Conservation (phyloP, 1,140 invertebrate genomes). For the Drosophila triauraria region DNA sequence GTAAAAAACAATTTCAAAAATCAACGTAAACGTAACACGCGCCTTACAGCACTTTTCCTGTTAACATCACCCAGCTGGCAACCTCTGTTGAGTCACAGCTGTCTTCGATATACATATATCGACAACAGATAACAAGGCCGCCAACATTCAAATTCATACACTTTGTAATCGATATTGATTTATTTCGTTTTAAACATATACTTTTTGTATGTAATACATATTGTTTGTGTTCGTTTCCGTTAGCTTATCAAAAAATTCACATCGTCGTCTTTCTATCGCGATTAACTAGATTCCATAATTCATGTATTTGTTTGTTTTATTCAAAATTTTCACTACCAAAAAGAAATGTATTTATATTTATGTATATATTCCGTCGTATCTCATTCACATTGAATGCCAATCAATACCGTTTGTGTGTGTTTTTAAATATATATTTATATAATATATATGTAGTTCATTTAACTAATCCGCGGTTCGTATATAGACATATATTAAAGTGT, state of each 20-base stretch:
- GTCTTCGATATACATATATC: neutral
- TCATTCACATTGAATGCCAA: conserved; percentile 59
- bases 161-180: conserved; percentile 33
- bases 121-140: neutral
- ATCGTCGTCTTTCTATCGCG: conserved; percentile 30
- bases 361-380: conserved; percentile 13
- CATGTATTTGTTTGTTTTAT: conserved; percentile 16
- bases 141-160: conserved; percentile 1
- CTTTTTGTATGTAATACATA: conserved; percentile 71
- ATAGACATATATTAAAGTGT: conserved; percentile 46
- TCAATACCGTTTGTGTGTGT: conserved; percentile 50
- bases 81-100: neutral
- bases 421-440: conserved; percentile 15
- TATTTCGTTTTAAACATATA: conserved; percentile 61
- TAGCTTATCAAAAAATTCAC: conserved; percentile 74
- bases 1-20: no score
- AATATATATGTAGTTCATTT: conserved; percentile 33
- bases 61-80: neutral
- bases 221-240: conserved; percentile 49
- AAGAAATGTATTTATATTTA: conserved; percentile 50
- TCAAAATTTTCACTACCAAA: conserved; percentile 68
- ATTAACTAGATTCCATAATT: conserved; percentile 65
- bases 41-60: neutral
- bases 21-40: no score
- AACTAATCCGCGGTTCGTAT: conserved; percentile 39